Base-by-base conservation (phyloP, 2,797 vertebrate genomes). In the Ambastaia sidthimunki region DNA sequence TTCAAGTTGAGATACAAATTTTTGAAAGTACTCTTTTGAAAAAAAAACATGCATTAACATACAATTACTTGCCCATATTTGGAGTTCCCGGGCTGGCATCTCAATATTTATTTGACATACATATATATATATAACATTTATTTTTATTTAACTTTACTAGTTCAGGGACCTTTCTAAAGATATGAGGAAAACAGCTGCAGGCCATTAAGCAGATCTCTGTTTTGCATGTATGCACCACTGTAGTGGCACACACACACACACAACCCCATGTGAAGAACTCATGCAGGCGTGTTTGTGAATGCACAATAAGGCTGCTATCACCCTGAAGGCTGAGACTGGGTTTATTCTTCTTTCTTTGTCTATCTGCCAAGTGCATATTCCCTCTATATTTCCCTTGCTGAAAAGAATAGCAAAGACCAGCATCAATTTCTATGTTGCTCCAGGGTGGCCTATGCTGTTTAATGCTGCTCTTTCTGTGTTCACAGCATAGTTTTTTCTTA, bases 101-200 rank as follows among this genome's bases (percentile, higher is more conserved):
- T 28, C 28, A 28, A 28, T 28, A 28, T 28, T 28, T 28, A 28
- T 28, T 2, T 28, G 2, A 28, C 4, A 28, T 28, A 28, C n/a
- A n/a, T n/a, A n/a, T n/a, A 28, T 28, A 28, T 28, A 28, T 44
- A 44, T 44, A 12, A 57, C 66, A 59, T 70, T 52, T 31, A 28
- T 4, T 52, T 78, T n/a, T 57, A 66, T 37, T 41, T 47, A 0
- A 41, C 9, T 9, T 10, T 44, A 75, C 4, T 59, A 47, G 16
- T 11, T 74, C 19, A 69, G 47, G 34, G 57, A 48, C 12, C 52
- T 52, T 68, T 80, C 62, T 34, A 48, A 37, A 28, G 28, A 71
- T 70, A 71, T 66, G 65, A 71, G 52, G 28, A 70, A 55, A 63
- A 41, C 65, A 44, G 48, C 60, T 71, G 84, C 63, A 71, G 80